Evolutionary conservation across 2,888 invertebrate species (phyloP), one percentile per base, ranked within the genome.

Genomic region (Pseudeuparius sepicola): DNA sequence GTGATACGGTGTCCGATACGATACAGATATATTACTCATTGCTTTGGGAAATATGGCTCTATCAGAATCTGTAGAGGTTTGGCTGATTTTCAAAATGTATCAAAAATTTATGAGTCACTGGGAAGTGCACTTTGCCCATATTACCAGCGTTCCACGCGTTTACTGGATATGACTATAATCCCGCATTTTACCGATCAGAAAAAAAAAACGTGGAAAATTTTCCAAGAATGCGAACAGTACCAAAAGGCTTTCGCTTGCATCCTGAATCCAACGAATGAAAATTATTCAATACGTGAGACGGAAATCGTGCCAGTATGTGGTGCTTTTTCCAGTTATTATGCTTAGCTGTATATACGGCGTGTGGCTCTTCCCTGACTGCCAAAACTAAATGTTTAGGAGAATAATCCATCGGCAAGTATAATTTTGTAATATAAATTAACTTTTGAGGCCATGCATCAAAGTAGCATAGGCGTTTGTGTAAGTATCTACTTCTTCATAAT

Each of bases 81-180:
- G 27, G 12, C 13, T 27, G 27, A 4, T 27, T 27, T 27, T 27
- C 14, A 15, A 7, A 13, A 28, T 13, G 12, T 25, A 6, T n/a
- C 4, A 25, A 28, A 28, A 28, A 6, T 28, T 7, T 28, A 28
- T 13, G 29, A 28, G 10, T 28, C 29, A n/a, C n/a, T n/a, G n/a
- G n/a, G n/a, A n/a, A n/a, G n/a, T 13, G 16, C 29, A 10, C 11
- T 28, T 13, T 28, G 29, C 13, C 14, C 13, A 5, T 20, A 18
- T 17, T 30, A 30, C 31, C 18, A 4, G 31, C 31, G 6, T 30
- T 30, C 18, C 31, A 30, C 11, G 31, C 31, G 14, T 30, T 30
- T 6, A 30, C 31, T 30, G 31, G 31, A n/a, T 30, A 20, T 30
- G 31, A 30, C 11, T 17, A 18, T 11, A 20, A 15, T 17, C 18